Conservation (phyloP, 2,888 invertebrate species). For the Macrophya annulata region DNA sequence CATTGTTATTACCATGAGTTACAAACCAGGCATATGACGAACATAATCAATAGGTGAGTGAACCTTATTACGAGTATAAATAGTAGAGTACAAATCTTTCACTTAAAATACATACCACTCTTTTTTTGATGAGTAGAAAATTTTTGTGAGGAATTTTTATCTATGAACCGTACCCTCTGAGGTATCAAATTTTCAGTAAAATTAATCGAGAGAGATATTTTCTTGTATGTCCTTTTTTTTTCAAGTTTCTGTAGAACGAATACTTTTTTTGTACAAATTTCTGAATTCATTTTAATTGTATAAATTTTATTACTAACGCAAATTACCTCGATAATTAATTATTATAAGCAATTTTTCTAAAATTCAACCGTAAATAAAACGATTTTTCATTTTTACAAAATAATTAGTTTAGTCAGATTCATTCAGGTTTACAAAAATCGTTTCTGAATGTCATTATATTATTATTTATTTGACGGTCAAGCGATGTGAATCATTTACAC, state of each 20-base stretch:
- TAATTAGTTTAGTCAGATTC: slow-evolving; percentile 60
- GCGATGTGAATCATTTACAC: slow-evolving; percentile 72
- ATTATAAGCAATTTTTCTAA: slow-evolving; percentile 6
- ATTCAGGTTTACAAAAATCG: slow-evolving; percentile 69
- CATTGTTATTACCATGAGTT: slow-evolving; percentile 6
- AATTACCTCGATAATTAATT: slow-evolving; percentile 31
- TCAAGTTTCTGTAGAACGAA: background rate
- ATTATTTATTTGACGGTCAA: slow-evolving; percentile 69
- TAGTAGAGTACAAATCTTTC: slow-evolving; percentile 38
- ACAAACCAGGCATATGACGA: background rate
- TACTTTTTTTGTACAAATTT: slow-evolving; percentile 54
- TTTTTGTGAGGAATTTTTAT: background rate
- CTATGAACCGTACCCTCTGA: background rate
- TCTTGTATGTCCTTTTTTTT: slow-evolving; percentile 28
- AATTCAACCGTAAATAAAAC: slow-evolving; percentile 13
- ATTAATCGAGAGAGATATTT: background rate
- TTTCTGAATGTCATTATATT: slow-evolving; percentile 67
- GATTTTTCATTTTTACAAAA: slow-evolving; percentile 60
- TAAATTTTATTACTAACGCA: slow-evolving; percentile 58
- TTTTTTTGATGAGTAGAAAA: slow-evolving; percentile 11
- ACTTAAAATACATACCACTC: slow-evolving; percentile 35
- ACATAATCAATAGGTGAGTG: slow-evolving; percentile 12
- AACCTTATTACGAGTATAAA: slow-evolving; percentile 33
- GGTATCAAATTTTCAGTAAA: background rate
- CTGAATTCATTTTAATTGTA: slow-evolving; percentile 47